Evolutionary conservation across 2,888 invertebrate species (phyloP), one percentile per base, ranked within the genome.

Genomic region (Napeogenes sylphis): DNA sequence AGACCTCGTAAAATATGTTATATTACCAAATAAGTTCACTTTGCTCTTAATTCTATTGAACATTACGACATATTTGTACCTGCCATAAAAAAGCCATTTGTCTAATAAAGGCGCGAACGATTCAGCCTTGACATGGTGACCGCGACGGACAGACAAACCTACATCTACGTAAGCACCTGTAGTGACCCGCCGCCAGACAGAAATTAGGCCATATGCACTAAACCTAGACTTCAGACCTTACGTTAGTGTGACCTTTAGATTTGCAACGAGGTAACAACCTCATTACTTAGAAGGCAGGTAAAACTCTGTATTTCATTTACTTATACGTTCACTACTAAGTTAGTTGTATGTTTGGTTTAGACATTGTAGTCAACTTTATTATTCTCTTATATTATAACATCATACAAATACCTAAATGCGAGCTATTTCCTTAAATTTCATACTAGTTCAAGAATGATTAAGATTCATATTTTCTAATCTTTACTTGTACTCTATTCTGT

Each of bases 41-140:
- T 10, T 42, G 0, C 8, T 42, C 42, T 42, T 42, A 10, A 10
- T 42, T 42, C 4, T 10, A 42, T 10, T 10, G 3, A 42, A 42
- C 8, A 42, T 42, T 42, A 2, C 12, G 42, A 42, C 42, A 42
- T 42, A 42, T 42, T 42, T 38, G 38, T 38, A 21, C 5, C 30
- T 30, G 30, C 4, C 51, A 51, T 51, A 51, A 51, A 51, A 51
- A 30, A 30, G 51, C 51, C 51, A 51, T 51, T 51, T 30, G 51
- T 30, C 51, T 51, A 51, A 51, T 51, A 51, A 30, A 51, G 42
- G 51, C 51, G 51, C 10, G 51, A 51, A 42, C 33, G 59, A 35
- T 55, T 55, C 60, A 45, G 46, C 65, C 63, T 58, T 65, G 65
- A 56, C 65, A 58, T 47, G 58, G 60, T 58, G 56, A 62, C 64